phyloP scores from a whole-genome alignment of 1,140 invertebrate genomes.

The Lethrus apterus region DNA sequence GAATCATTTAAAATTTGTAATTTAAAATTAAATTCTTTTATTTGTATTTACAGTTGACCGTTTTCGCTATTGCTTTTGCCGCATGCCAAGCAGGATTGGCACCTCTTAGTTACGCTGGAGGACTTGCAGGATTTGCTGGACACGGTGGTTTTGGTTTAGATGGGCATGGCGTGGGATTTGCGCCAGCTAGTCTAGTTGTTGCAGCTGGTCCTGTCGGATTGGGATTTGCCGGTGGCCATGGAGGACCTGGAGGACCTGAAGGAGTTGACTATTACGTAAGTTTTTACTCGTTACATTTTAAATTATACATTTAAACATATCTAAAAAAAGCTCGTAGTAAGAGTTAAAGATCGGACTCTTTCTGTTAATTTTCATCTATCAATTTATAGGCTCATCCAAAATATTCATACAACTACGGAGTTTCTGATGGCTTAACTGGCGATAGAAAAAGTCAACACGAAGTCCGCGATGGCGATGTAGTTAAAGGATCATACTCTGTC shows the following conservation, averaged over 20 bases:
- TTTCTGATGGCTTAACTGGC: slow-evolving; percentile 15
- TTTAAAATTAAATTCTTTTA: no score
- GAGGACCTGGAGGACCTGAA: not conserved
- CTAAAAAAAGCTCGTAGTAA: not conserved
- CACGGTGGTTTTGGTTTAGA: not conserved
- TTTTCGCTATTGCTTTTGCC: no score
- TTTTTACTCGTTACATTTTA: not conserved
- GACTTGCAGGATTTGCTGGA: no score
- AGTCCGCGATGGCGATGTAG: slow-evolving; percentile 14
- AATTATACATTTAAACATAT: not conserved
- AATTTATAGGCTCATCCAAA: slow-evolving; percentile 12
- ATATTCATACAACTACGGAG: slow-evolving; percentile 18
- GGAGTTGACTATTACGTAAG: slow-evolving; percentile 13
- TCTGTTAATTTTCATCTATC: not conserved
- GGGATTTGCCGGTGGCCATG: not conserved
- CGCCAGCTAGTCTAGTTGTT: not conserved
- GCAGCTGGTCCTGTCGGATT: not conserved
- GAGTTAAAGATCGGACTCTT: not conserved
- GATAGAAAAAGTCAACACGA: slow-evolving; percentile 16
- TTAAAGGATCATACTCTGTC: slow-evolving; percentile 16
- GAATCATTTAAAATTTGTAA: no score
- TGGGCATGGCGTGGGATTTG: not conserved
- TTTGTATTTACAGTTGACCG: no score
- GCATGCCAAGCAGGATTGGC: slow-evolving; percentile 1
- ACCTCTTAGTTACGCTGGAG: not conserved